phyloP scores from a whole-genome alignment of 1,140 invertebrate species.

The Planococcus citri region DNA sequence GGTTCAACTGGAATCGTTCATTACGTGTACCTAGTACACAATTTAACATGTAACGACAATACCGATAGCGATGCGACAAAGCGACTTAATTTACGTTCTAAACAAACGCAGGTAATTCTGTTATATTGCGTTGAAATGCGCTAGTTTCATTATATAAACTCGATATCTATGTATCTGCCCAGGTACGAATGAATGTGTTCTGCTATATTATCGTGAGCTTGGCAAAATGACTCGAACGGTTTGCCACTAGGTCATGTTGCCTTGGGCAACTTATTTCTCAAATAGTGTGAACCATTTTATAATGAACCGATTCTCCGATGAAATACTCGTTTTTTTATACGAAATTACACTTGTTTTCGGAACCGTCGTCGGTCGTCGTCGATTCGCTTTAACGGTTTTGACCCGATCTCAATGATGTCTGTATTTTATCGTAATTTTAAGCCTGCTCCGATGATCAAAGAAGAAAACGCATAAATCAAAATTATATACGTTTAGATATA shows the following conservation, averaged over 20 bases:
- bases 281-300: constrained; percentile 7
- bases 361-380: no score
- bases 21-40: not conserved
- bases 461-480: no score
- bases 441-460: no score
- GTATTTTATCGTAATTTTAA: no score
- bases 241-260: constrained; percentile 1
- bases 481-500: no score
- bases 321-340: not conserved
- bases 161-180: no score
- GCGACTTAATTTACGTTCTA: not conserved
- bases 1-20: not conserved
- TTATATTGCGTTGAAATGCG: not conserved
- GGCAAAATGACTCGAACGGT: not conserved
- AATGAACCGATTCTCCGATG: not conserved
- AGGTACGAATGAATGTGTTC: no score
- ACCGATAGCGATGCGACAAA: not conserved
- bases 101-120: not conserved
- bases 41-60: not conserved
- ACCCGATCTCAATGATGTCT: no score
- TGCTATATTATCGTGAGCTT: not conserved
- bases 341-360: not conserved
- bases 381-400: no score
- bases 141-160: not conserved
- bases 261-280: not conserved